Percentiles rank a stretch among this genome's conserved stretches.
Evolutionary conservation across 2,797 vertebrate species (phyloP).

Genomic region (Graptemys geographica): DNA sequence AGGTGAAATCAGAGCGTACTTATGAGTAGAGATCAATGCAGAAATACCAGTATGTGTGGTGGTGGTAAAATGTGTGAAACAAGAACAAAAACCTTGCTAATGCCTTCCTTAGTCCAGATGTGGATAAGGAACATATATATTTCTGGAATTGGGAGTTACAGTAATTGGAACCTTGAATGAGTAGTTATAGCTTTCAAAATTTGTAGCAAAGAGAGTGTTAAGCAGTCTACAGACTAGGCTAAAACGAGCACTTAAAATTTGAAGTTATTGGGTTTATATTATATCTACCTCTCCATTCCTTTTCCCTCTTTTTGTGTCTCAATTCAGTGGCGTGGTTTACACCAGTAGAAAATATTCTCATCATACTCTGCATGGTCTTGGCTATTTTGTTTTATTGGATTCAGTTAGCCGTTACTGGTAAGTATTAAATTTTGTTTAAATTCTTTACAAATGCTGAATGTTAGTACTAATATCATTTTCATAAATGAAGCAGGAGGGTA

Average conservation of each 20-base stretch:
- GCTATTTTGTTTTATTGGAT: conserved; percentile 72
- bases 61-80: neutral
- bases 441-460: conserved; percentile 7
- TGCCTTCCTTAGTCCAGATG: neutral
- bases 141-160: neutral
- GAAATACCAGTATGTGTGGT: neutral
- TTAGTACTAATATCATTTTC: neutral
- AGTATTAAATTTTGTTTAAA: conserved; percentile 67
- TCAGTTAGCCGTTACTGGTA: conserved; percentile 79
- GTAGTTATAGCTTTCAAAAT: neutral
- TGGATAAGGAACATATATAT: neutral
- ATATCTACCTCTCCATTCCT: neutral
- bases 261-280: no score
- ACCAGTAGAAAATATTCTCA: conserved; percentile 72
- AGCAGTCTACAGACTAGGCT: neutral
- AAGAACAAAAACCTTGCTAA: neutral
- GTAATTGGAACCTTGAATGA: neutral
- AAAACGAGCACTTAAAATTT: neutral
- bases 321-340: conserved; percentile 78
- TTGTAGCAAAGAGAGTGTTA: neutral
- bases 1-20: neutral
- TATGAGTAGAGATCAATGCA: neutral
- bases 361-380: conserved; percentile 72
- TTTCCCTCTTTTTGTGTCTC: conserved; percentile 41
- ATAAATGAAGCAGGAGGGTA: accelerated